Evolutionary conservation across 2,888 invertebrate genomes (phyloP).

Genomic region (Drosophila suboccidentalis): DNA sequence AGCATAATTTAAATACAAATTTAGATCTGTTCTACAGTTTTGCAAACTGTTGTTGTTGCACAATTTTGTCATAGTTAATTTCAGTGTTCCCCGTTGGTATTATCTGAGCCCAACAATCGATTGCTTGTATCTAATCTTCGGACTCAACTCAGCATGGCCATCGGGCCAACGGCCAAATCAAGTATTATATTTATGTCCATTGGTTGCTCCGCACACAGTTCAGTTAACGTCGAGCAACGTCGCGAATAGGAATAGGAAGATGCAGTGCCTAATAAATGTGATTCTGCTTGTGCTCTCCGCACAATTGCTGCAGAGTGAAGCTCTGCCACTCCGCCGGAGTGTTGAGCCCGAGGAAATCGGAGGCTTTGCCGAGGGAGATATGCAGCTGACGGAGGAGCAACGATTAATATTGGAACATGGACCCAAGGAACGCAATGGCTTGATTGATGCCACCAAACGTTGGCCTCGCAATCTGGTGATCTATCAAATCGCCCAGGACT

Average conservation of each 20-base stretch:
- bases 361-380: conserved; percentile 91
- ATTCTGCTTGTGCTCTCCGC: conserved; percentile 38
- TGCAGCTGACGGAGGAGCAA: conserved; percentile 87
- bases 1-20: too few relatives aligned
- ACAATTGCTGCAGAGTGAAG: conserved; percentile 17
- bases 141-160: conserved; percentile 7
- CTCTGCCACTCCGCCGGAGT: conserved; percentile 20
- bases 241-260: conserved; percentile 53
- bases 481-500: conserved; percentile 85
- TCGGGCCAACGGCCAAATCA: neutral
- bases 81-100: conserved; percentile 19
- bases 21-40: too few relatives aligned
- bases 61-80: neutral
- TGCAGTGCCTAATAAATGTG: conserved; percentile 32
- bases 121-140: conserved; percentile 52
- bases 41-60: neutral
- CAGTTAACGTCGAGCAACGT: conserved; percentile 42
- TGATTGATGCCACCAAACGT: conserved; percentile 86
- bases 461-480: conserved; percentile 90
- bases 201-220: conserved; percentile 18
- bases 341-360: conserved; percentile 91
- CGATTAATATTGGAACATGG: conserved; percentile 29
- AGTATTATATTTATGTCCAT: conserved; percentile 59
- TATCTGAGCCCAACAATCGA: conserved; percentile 48
- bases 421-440: conserved; percentile 87